phyloP scores from a whole-genome alignment of 2,797 vertebrate species.

The Pseudochirops cupreus region DNA sequence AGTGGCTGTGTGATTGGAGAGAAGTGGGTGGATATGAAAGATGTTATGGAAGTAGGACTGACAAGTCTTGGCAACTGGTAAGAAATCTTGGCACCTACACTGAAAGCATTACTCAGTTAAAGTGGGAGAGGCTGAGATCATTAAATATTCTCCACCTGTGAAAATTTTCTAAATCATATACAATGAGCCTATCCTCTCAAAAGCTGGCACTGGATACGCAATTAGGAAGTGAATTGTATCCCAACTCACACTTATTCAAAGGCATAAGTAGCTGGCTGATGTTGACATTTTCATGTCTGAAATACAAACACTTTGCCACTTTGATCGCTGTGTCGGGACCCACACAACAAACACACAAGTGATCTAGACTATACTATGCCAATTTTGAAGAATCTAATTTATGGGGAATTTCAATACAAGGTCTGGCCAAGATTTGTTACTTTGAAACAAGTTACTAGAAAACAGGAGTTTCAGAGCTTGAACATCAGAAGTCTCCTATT shows the following conservation, averaged over 20 bases:
- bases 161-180: slow-evolving; percentile 18
- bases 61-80: background rate
- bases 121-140: slow-evolving; percentile 22
- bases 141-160: slow-evolving; percentile 24
- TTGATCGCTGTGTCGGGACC: background rate
- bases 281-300: slow-evolving; percentile 25
- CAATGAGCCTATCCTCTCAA: slow-evolving; percentile 20
- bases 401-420: slow-evolving; percentile 40
- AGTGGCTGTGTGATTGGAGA: background rate
- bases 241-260: slow-evolving; percentile 18
- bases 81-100: background rate
- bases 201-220: slow-evolving; percentile 18
- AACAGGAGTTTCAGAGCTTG: background rate
- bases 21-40: background rate
- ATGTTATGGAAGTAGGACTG: background rate
- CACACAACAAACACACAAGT: slow-evolving; percentile 5
- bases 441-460: slow-evolving; percentile 13
- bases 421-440: background rate
- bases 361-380: slow-evolving; percentile 20
- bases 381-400: slow-evolving; percentile 25
- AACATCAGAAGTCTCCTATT: slow-evolving; percentile 7
- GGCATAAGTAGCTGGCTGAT: slow-evolving; percentile 4
- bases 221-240: background rate
- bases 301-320: slow-evolving; percentile 29
- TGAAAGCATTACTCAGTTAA: slow-evolving; percentile 24